phyloP scores from a whole-genome alignment of 2,113 vertebrate species.

The Neomonachus schauinslandi region DNA sequence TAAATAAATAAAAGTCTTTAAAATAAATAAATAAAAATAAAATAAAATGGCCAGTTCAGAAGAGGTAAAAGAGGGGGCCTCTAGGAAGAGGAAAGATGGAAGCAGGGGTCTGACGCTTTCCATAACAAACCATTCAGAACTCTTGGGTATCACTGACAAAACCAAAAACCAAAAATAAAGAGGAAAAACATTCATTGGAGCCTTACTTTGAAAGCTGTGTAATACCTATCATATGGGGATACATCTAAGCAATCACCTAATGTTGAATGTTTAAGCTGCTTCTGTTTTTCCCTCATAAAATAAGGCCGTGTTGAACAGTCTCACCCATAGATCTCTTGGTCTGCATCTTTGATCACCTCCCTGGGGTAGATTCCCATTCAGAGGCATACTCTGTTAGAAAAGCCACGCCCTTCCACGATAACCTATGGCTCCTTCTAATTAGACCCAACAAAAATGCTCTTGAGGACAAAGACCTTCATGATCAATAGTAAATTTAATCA shows the following conservation, averaged over 20 bases:
- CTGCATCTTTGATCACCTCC: not conserved
- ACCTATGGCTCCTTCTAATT: not conserved
- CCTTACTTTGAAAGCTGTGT: not conserved
- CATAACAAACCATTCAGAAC: not conserved
- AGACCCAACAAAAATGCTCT: not conserved
- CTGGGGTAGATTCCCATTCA: not conserved
- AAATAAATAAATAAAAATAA: not conserved
- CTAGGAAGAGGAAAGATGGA: not conserved
- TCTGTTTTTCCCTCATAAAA: not conserved
- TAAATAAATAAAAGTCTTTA: not conserved
- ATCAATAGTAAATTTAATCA: not conserved
- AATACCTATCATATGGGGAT: not conserved
- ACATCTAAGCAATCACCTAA: not conserved
- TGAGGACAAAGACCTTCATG: not conserved
- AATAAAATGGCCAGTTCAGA: not conserved
- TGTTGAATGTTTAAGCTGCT: not conserved
- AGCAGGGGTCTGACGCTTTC: not conserved
- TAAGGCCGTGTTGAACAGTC: not conserved
- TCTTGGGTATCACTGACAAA: not conserved
- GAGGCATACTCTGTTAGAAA: not conserved
- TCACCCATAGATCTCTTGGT: not conserved
- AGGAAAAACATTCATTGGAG: not conserved
- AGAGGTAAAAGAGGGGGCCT: not conserved
- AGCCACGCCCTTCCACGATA: fast-evolving
- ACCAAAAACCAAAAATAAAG: not conserved